phyloP scores from a whole-genome alignment of 2,797 vertebrate species.

The Gobionotothen gibberifrons region DNA sequence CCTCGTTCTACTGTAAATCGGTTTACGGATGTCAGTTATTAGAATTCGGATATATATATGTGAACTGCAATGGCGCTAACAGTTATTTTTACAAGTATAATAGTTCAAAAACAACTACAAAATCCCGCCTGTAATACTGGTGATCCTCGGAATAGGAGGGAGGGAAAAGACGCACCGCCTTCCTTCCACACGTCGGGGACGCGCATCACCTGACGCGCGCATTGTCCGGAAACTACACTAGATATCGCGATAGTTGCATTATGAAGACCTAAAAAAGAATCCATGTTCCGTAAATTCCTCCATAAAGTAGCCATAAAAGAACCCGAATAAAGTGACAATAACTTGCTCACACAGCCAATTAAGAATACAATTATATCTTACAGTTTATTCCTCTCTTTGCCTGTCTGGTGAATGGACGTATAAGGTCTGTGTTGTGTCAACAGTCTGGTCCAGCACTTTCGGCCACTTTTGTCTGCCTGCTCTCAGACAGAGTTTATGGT shows the following conservation, averaged over 20 bases:
- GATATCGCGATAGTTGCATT: conserved; percentile 51
- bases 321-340: too few species aligned
- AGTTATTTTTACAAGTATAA: not conserved
- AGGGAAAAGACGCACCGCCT: conserved; percentile 65
- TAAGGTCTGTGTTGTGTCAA: too few species aligned
- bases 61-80: not conserved
- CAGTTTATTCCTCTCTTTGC: too few species aligned
- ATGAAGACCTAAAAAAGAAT: not conserved
- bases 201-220: conserved; percentile 46
- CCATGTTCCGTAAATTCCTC: too few species aligned
- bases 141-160: conserved; percentile 26
- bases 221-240: not conserved
- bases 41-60: not conserved
- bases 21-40: not conserved
- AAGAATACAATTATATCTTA: too few species aligned
- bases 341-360: too few species aligned
- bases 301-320: too few species aligned
- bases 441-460: conserved; percentile 11
- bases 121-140: conserved; percentile 63
- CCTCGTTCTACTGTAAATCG: conserved; percentile 39
- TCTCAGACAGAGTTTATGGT: not conserved
- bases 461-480: not conserved
- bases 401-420: too few species aligned
- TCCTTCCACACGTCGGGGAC: conserved; percentile 47
- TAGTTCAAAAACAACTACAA: conserved; percentile 49